phyloP scores from a whole-genome alignment of 1,140 invertebrate species.

The Calosoma granatense region DNA sequence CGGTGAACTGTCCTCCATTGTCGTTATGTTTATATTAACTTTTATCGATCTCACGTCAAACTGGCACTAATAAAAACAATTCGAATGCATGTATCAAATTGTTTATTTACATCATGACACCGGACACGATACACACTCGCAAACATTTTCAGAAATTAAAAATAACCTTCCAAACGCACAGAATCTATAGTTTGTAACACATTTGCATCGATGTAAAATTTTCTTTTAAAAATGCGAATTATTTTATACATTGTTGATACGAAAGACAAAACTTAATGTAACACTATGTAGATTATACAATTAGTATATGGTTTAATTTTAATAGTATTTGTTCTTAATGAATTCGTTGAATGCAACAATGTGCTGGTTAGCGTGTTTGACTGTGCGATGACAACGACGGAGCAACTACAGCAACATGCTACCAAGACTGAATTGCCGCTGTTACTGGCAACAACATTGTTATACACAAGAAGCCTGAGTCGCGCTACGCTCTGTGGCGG shows the following conservation, averaged over 20 bases:
- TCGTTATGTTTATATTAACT: background rate
- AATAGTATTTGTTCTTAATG: too few species aligned
- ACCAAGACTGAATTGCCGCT: background rate
- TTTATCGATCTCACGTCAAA: background rate
- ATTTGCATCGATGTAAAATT: background rate
- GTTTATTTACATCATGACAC: background rate
- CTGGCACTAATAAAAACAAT: background rate
- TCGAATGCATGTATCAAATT: background rate
- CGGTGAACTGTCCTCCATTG: slow-evolving; percentile 68
- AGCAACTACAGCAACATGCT: background rate
- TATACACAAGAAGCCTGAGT: background rate
- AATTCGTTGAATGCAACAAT: too few species aligned
- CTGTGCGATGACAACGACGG: background rate
- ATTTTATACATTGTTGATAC: too few species aligned
- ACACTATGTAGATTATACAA: too few species aligned
- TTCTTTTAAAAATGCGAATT: too few species aligned
- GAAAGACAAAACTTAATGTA: too few species aligned
- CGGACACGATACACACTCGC: background rate
- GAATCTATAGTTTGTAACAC: background rate
- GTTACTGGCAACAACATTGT: background rate
- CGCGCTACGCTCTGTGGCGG: background rate
- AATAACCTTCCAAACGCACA: background rate
- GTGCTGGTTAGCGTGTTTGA: too few species aligned
- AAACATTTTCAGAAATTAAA: background rate
- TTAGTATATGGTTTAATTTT: too few species aligned